A percentile compares a stretch with the other conserved stretches of the same genome.
phyloP scores from a whole-genome alignment of 2,113 vertebrate genomes.

The Caranx ignobilis region DNA sequence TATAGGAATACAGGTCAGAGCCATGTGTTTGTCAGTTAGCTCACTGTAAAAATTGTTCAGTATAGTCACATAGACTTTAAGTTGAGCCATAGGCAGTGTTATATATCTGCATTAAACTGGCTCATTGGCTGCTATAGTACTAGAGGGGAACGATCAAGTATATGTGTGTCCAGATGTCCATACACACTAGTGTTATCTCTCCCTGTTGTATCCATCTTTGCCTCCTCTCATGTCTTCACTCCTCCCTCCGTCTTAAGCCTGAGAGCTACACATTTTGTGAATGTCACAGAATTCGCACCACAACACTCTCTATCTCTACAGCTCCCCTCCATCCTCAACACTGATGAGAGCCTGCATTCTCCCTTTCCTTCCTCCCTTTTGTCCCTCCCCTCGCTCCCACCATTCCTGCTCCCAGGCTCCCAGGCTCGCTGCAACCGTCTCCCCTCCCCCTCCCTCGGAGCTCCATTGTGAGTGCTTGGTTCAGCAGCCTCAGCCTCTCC shows the following conservation, averaged over 20 bases:
- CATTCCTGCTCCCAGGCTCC: conserved; percentile 68
- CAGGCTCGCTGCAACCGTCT: conserved; percentile 57
- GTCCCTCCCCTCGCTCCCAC: conserved; percentile 68
- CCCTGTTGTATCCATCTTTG: conserved; percentile 34
- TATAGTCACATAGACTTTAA: background rate
- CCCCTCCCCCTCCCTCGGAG: conserved; percentile 67
- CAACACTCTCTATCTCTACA: conserved; percentile 11
- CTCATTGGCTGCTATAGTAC: conserved; percentile 21
- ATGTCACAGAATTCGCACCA: conserved; percentile 31
- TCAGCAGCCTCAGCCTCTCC: conserved; percentile 79
- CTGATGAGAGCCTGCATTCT: conserved; percentile 39
- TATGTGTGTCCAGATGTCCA: conserved; percentile 19
- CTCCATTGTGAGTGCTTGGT: conserved; percentile 76
- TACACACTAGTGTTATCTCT: conserved; percentile 41
- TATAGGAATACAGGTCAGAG: background rate
- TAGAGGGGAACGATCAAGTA: conserved; percentile 16
- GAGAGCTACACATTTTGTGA: conserved; percentile 28
- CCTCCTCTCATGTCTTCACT: conserved; percentile 19
- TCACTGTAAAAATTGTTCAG: background rate
- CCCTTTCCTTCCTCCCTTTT: conserved; percentile 61
- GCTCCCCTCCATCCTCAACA: conserved; percentile 52
- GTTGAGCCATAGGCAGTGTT: background rate
- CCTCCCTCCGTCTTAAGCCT: conserved; percentile 15
- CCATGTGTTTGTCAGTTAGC: background rate
- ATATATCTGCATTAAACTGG: conserved; percentile 20